Conservation (phyloP, 2,113 vertebrate species). For the Prionailurus bengalensis region DNA sequence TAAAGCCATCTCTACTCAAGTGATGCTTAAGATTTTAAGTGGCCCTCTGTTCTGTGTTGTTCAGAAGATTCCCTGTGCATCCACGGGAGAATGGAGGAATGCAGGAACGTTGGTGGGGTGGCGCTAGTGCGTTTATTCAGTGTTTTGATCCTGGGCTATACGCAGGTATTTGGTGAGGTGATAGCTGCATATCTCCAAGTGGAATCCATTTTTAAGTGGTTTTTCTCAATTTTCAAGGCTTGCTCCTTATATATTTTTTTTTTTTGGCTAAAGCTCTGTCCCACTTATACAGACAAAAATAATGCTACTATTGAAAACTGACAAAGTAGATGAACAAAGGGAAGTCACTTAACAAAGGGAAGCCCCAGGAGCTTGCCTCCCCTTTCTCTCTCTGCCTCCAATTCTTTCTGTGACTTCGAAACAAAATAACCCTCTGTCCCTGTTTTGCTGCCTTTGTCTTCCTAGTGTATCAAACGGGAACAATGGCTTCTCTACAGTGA, state of each 20-base stretch:
- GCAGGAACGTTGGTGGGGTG: constrained; percentile 62
- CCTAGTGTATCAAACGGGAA: not conserved
- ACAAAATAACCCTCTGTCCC: not conserved
- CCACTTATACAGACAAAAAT: constrained; percentile 11
- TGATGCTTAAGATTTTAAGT: constrained; percentile 77
- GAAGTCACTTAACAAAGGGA: constrained; percentile 23
- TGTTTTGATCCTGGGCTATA: constrained; percentile 26
- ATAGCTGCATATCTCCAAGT: constrained; percentile 16
- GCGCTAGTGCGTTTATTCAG: constrained; percentile 68
- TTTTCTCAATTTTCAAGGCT: not conserved
- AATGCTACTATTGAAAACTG: constrained; percentile 1
- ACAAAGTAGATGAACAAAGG: not conserved
- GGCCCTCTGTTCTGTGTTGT: constrained; percentile 68
- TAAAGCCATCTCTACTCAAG: constrained; percentile 74
- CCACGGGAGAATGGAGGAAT: constrained; percentile 64
- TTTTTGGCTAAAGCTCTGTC: not conserved
- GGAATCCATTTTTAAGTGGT: constrained; percentile 62
- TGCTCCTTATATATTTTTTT: constrained; percentile 30
- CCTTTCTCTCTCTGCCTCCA: not conserved
- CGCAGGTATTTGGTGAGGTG: constrained; percentile 68
- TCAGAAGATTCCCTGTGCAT: constrained; percentile 75
- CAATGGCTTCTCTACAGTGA: not conserved
- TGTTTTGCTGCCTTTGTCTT: not conserved
- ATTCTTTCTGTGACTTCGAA: not conserved
- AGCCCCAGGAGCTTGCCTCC: not conserved